Conservation (phyloP, 2,888 invertebrate genomes). For the Neocrepidodera transversa region DNA sequence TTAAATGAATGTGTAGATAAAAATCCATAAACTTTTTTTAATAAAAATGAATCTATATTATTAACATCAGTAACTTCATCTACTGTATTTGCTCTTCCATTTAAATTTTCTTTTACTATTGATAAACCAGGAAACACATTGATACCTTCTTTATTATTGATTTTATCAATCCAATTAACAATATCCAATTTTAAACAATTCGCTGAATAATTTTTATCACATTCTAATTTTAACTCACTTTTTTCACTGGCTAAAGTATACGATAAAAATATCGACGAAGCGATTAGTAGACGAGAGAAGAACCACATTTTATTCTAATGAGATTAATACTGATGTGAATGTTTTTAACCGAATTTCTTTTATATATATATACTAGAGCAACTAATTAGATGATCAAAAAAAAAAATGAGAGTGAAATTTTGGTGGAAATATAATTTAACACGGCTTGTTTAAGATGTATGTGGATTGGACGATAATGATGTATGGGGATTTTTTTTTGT, state of each 20-base stretch:
- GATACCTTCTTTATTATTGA: slow-evolving; percentile 72
- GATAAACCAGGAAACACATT: slow-evolving; percentile 74
- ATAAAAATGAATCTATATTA: slow-evolving; percentile 74
- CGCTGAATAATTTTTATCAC: slow-evolving; percentile 67
- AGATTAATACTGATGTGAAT: slow-evolving; percentile 7
- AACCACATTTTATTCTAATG: slow-evolving; percentile 15
- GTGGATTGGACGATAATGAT: no score
- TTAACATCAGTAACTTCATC: slow-evolving; percentile 75
- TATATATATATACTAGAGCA: slow-evolving; percentile 1
- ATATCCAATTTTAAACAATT: slow-evolving; percentile 79
- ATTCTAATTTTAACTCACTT: slow-evolving; percentile 52
- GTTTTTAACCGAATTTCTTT: slow-evolving; percentile 1
- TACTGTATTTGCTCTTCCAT: slow-evolving; percentile 62
- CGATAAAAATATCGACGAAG: no score
- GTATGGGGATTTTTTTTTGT: no score
- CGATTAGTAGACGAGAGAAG: background rate
- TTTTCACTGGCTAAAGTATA: no score
- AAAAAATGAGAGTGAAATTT: slow-evolving; percentile 11
- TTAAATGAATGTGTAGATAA: slow-evolving; percentile 72
- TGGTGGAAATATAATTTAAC: background rate
- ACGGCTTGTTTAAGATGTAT: background rate
- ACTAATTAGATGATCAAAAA: no score
- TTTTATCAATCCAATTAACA: slow-evolving; percentile 73
- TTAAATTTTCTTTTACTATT: slow-evolving; percentile 68
- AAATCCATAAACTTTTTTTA: slow-evolving; percentile 72